Evolutionary conservation across 2,113 vertebrate genomes (phyloP).

Genomic region (Daubentonia madagascariensis): DNA sequence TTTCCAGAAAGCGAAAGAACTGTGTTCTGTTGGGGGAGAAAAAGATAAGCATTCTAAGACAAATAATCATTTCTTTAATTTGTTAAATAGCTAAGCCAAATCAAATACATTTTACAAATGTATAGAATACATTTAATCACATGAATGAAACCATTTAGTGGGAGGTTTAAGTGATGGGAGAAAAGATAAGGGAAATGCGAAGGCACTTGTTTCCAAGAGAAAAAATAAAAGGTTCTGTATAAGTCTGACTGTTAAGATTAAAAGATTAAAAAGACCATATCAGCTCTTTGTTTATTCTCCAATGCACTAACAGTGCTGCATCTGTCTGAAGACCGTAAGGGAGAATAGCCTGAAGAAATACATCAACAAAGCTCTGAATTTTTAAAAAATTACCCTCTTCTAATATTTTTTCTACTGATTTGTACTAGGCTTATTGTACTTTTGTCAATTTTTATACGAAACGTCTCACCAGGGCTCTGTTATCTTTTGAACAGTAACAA

Average conservation of each 20-base stretch:
- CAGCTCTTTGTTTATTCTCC: not conserved
- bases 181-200: not conserved
- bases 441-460: not conserved
- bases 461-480: not conserved
- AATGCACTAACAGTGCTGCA: rapidly evolving
- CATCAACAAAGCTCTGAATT: not conserved
- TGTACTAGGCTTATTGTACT: not conserved
- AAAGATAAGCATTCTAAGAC: constrained; percentile 47
- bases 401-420: not conserved
- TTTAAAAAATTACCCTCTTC: not conserved
- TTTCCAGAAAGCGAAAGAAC: constrained; percentile 74
- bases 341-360: not conserved
- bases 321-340: not conserved
- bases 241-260: constrained; percentile 21
- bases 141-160: not conserved
- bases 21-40: constrained; percentile 77
- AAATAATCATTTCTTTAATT: constrained; percentile 12
- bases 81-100: constrained; percentile 10
- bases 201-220: not conserved
- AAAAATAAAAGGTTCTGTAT: constrained; percentile 27
- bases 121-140: not conserved
- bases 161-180: not conserved
- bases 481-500: not conserved
- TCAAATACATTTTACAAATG: not conserved
- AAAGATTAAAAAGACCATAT: not conserved